Base-by-base conservation (phyloP, 2,888 invertebrate species). In the Athrips mouffetella region DNA sequence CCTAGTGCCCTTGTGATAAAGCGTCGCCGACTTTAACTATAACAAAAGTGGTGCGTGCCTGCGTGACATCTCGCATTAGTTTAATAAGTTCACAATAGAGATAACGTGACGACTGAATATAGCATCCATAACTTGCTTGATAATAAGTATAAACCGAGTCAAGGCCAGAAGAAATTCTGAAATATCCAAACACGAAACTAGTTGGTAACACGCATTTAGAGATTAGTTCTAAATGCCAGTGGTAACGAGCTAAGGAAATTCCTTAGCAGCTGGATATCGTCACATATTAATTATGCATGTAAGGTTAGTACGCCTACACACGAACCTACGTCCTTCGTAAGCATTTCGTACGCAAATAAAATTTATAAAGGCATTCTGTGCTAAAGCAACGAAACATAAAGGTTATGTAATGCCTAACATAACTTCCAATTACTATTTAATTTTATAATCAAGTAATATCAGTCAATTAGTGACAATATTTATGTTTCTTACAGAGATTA, bases 101-200 rank as follows among this genome's bases (percentile, higher is more conserved):
- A 71, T 74, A 68, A 73, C 73, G 70, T 75, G 73, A 65, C 67
- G 62, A 60, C 58, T 61, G 59, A 60, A 69, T 67, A 68, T 75
- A 61, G 64, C 42, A 30, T 44, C 31, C 20, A 44, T 18, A 13
- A 44, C 21, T 29, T 18, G 6, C 16, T 18, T 13, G 5, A 6
- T 33, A 44, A 31, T 44, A 44, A 20, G 29, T n/a, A 29, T 13
- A n/a, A 31, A 30, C 11, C 8, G n/a, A 42, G 44, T 21, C 44
- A 44, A 44, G 44, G 44, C n/a, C 6, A 21, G 4, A n/a, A 6
- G 39, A 29, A 47, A 27, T 3, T 42, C 20, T 20, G n/a, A 39
- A 35, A 47, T 47, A 20, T 15, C 37, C 15, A 10, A 27, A 41
- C 41, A 41, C 29, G 41, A 20, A 31, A 44, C 31, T 44, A 31